These are phyloP conservation scores for Petaurus breviceps DNA, from an alignment of 2,113 vertebrate genomes.

Conservation along the genomic window DNA sequence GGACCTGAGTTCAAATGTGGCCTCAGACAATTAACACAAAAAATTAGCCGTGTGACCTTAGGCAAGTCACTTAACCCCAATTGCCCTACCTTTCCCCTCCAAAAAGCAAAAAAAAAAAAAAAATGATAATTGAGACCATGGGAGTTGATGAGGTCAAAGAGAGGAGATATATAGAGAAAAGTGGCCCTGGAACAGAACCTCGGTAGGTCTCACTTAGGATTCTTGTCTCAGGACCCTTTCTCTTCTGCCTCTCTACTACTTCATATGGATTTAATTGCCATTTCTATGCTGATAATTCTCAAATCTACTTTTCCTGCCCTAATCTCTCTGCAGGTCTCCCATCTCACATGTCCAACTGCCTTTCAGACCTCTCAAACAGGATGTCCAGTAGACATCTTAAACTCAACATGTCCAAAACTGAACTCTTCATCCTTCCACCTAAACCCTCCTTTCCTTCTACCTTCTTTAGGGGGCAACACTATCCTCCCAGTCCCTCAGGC, in stretches of 20 bases:
- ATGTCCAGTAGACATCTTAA: background rate
- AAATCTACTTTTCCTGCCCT: background rate
- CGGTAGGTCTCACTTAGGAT: no score
- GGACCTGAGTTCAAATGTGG: no score
- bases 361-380: background rate
- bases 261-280: background rate
- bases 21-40: no score
- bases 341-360: background rate
- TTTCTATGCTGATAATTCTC: background rate
- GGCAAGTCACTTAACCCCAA: no score
- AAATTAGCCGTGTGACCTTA: no score
- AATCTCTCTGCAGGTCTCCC: background rate
- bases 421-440: background rate
- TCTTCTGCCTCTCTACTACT: background rate
- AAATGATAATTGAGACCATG: no score
- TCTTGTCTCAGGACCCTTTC: background rate
- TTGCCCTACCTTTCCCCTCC: no score
- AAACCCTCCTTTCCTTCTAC: background rate
- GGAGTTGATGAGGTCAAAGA: no score
- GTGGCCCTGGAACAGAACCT: no score
- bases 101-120: no score
- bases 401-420: background rate
- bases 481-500: background rate
- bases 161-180: no score
- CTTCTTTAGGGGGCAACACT: background rate